Percentiles rank a stretch among this genome's conserved stretches.
phyloP scores from a whole-genome alignment of 2,797 vertebrate genomes.

The Pelochelys cantorii region DNA sequence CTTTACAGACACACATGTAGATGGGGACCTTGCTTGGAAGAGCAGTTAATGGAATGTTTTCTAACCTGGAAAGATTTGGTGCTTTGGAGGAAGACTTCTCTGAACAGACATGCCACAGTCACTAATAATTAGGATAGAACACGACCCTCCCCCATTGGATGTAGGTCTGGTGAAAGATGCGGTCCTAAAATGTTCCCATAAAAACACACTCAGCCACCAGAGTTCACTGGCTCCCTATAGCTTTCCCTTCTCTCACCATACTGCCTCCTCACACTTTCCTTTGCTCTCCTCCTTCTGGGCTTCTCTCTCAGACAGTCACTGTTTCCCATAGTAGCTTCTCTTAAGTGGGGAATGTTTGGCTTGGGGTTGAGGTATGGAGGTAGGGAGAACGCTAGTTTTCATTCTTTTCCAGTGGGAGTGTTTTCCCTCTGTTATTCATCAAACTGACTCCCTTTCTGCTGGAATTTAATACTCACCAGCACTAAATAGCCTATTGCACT shows the following conservation, averaged over 20 bases:
- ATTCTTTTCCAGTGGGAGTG: constrained; percentile 50
- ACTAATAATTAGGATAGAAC: constrained; percentile 59
- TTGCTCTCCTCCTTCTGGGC: fast-evolving
- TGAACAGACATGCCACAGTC: constrained; percentile 30
- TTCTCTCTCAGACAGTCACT: fast-evolving
- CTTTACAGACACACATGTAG: background rate
- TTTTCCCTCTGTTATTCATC: constrained; percentile 76
- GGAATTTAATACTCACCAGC: constrained; percentile 72
- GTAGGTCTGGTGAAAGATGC: background rate
- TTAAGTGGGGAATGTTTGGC: constrained; percentile 33
- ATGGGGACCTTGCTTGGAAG: background rate
- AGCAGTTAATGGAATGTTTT: background rate
- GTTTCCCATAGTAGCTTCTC: constrained; percentile 11
- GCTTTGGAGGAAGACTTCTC: background rate
- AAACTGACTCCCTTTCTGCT: constrained; percentile 43
- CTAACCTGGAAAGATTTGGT: background rate
- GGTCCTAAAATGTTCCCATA: background rate
- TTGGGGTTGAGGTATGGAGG: background rate
- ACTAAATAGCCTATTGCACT: constrained; percentile 64
- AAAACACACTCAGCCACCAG: fast-evolving
- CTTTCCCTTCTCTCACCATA: fast-evolving
- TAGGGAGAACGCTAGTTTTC: constrained; percentile 46
- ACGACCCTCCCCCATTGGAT: background rate
- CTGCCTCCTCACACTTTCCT: fast-evolving
- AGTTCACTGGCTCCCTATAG: background rate